phyloP scores from a whole-genome alignment of 2,797 vertebrate genomes.

The Peromyscus nudipes region DNA sequence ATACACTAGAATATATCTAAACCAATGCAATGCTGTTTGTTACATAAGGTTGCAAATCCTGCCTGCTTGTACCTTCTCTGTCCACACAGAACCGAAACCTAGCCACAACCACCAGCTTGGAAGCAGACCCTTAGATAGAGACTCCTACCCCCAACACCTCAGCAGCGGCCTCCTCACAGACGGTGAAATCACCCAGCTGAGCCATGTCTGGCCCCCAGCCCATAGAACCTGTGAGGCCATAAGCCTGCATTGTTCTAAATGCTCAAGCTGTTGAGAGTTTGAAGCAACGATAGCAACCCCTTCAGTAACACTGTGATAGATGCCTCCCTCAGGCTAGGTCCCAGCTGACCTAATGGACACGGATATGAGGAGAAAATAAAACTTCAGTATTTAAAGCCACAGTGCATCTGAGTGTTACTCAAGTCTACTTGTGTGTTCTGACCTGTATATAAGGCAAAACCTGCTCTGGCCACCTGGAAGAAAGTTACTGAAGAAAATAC shows the following conservation, averaged over 20 bases:
- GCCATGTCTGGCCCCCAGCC: not conserved
- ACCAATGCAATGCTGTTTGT: not conserved
- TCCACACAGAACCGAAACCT: not conserved
- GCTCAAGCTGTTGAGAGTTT: not conserved
- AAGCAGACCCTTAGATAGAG: slow-evolving; percentile 1
- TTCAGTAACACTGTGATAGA: not conserved
- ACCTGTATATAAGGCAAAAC: not conserved
- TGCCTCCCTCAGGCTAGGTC: not conserved
- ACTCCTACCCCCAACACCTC: not conserved
- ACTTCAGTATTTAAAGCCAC: not conserved
- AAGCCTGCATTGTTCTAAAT: not conserved
- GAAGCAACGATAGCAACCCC: slow-evolving; percentile 11
- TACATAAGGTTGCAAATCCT: not conserved
- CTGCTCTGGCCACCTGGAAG: not conserved
- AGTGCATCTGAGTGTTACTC: not conserved
- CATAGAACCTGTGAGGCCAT: not conserved
- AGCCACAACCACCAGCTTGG: not conserved
- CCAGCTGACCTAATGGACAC: not conserved
- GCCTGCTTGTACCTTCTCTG: not conserved
- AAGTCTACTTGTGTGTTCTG: not conserved
- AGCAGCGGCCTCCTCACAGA: not conserved
- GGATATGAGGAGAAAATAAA: not conserved
- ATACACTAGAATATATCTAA: not conserved
- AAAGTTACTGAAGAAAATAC: not conserved
- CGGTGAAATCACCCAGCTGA: not conserved